Conservation (phyloP, 92 coral and sea anemone genomes). For the Epizoanthus fatuus region DNA sequence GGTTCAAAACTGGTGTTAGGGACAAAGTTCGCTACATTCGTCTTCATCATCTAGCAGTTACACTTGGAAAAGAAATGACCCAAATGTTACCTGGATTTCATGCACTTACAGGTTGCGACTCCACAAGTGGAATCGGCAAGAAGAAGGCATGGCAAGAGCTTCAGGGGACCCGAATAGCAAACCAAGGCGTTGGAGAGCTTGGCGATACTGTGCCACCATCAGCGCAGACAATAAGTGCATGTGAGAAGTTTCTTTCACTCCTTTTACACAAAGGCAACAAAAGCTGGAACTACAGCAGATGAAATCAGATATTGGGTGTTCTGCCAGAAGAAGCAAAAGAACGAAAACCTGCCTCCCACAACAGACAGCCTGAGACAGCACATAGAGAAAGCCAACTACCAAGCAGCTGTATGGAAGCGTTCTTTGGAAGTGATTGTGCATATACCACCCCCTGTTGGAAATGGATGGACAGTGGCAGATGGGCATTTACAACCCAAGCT, state of each 20-base stretch:
- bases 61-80: slow-evolving; percentile 6
- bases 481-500: slow-evolving; percentile 17
- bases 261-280: slow-evolving; percentile 18
- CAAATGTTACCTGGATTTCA: slow-evolving; percentile 37
- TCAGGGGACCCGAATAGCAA: background rate
- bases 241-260: slow-evolving; percentile 62
- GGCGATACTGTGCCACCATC: slow-evolving; percentile 22
- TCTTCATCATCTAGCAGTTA: background rate
- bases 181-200: background rate
- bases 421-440: too few species aligned
- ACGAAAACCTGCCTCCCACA: too few species aligned
- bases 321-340: too few species aligned
- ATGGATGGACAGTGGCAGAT: background rate
- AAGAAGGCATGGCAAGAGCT: background rate
- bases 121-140: background rate
- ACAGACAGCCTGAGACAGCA: too few species aligned
- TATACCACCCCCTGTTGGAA: too few species aligned
- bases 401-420: too few species aligned
- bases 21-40: too few species aligned
- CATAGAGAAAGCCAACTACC: too few species aligned
- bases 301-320: slow-evolving; percentile 17
- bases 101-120: slow-evolving; percentile 25
- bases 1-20: too few species aligned
- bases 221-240: slow-evolving; percentile 19
- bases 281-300: slow-evolving; percentile 52